phyloP scores from a whole-genome alignment of 2,113 vertebrate genomes.

The Taurulus bubalis region DNA sequence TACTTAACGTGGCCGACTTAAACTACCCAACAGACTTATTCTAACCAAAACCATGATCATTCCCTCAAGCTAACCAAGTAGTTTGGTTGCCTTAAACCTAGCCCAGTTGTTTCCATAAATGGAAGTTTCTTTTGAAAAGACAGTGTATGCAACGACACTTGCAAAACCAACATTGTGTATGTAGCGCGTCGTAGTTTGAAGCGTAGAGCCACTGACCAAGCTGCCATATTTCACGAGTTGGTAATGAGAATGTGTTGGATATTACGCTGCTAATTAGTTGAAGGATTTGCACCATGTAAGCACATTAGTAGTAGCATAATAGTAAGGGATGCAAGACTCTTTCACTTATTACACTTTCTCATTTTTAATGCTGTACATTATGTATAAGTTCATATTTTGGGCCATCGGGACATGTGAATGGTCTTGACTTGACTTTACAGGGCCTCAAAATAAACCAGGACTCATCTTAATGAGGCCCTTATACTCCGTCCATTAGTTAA shows the following conservation, averaged over 20 bases:
- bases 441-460: neutral
- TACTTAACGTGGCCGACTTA: neutral
- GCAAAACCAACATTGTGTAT: neutral
- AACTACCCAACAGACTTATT: neutral
- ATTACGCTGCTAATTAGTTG: neutral
- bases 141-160: neutral
- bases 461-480: neutral
- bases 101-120: neutral
- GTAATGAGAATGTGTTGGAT: neutral
- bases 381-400: neutral
- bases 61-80: neutral
- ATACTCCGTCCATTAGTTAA: neutral
- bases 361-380: neutral
- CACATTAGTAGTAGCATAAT: neutral
- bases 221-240: neutral
- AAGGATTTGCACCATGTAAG: neutral
- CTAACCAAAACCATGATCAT: neutral
- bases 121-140: neutral
- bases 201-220: neutral
- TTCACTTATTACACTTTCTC: neutral
- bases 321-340: neutral
- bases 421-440: neutral
- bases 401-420: neutral
- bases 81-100: neutral
- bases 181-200: neutral